Base-by-base conservation (phyloP, 2,888 invertebrate genomes). In the Galeruca laticollis region DNA sequence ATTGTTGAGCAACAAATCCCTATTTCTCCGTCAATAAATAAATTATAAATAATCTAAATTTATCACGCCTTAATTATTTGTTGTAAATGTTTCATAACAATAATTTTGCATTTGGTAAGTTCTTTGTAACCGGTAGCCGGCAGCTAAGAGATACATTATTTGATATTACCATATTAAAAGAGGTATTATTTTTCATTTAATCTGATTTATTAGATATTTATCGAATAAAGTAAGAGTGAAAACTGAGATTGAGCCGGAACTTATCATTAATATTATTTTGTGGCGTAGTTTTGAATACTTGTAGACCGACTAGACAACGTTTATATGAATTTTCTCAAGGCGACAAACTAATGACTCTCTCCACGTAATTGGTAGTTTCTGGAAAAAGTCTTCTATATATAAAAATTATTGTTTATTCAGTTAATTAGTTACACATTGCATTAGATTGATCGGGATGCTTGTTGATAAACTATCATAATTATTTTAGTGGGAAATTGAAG, bases 41-140 rank as follows among this genome's bases (percentile, higher is more conserved):
- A 66, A 60, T 66, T 66, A 51, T 60, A 66, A 66, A 66, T 66
- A 66, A 66, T 66, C 66, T 65, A 66, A 66, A 66, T 66, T 66
- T 66, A 66, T 66, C 60, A 60, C 66, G 66, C 66, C 66, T 66
- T 66, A 66, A 66, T 66, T 66, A 66, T 66, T 66, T 60, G 59
- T 66, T 66, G 51, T 66, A 66, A 66, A 60, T 33, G 66, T 66
- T 66, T 66, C 66, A 66, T 60, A 66, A 66, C 59, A 66, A 51
- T 60, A 66, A 60, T 59, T 51, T 35, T 66, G 60, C 33, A 54
- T 64, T 37, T 56, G 64, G 54, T 64, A 31, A 21, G 49, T 8
- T 66, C 37, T 47, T 47, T 47, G 47, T n/a, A 59, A 49, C 26
- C 47, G 21, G 60, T 66, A 49, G 59, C 66, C 66, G 66, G 51